These are phyloP conservation scores for Automeris io DNA, from an alignment of 2,888 invertebrate genomes.

Conservation along the genomic window DNA sequence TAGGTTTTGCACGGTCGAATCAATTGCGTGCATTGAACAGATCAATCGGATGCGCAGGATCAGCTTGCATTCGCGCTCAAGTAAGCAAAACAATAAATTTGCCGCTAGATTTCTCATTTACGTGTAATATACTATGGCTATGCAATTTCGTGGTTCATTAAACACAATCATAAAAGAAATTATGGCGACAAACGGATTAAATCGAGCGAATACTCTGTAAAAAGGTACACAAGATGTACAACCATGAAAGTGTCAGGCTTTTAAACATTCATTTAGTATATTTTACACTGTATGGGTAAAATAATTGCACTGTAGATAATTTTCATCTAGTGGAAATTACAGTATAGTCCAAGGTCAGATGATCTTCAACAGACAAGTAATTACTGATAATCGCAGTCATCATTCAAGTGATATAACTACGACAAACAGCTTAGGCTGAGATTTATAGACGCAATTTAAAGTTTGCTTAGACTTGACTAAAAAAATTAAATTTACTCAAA, in stretches of 20 bases:
- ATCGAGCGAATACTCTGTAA: constrained; percentile 4
- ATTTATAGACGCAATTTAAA: too few species aligned
- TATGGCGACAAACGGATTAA: constrained; percentile 5
- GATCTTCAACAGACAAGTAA: too few species aligned
- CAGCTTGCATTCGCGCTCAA: constrained; percentile 26
- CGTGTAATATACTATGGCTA: constrained; percentile 31
- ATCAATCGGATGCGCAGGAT: constrained; percentile 44
- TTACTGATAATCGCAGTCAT: too few species aligned
- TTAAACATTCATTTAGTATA: too few species aligned
- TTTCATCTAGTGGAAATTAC: too few species aligned
- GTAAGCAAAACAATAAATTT: constrained; percentile 45
- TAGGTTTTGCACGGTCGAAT: constrained; percentile 43
- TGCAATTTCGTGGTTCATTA: constrained; percentile 35
- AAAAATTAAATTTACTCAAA: too few species aligned
- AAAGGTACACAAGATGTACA: constrained; percentile 11
- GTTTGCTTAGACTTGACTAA: too few species aligned
- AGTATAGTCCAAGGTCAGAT: too few species aligned
- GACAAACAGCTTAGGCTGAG: too few species aligned
- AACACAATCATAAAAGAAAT: constrained; percentile 18
- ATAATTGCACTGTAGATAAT: too few species aligned
- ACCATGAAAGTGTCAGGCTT: constrained; percentile 28
- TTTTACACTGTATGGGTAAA: too few species aligned
- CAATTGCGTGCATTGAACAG: constrained; percentile 46
- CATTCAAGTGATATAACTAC: too few species aligned
- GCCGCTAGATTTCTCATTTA: constrained; percentile 40